These are phyloP conservation scores for Trichonephila clavipes DNA, from an alignment of 1,140 invertebrate genomes.

Conservation along the genomic window DNA sequence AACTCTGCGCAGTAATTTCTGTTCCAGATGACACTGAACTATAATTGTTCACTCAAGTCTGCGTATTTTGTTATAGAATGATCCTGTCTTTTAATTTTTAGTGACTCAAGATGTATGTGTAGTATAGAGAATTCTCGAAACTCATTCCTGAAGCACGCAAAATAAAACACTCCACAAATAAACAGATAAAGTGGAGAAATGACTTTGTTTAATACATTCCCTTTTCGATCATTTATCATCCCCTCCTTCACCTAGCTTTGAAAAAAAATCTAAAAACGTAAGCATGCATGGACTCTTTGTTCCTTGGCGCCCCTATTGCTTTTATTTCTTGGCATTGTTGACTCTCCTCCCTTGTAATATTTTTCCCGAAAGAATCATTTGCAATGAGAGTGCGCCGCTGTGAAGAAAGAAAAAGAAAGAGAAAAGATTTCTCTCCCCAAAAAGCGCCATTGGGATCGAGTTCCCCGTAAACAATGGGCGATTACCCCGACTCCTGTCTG, in stretches of 20 bases:
- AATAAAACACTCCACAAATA: too few relatives aligned
- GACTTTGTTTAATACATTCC: neutral
- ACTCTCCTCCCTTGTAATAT: neutral
- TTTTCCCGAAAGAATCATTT: neutral
- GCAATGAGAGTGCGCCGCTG: neutral
- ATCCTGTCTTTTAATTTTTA: too few relatives aligned
- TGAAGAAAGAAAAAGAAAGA: neutral
- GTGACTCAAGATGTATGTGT: too few relatives aligned
- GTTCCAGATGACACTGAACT: too few relatives aligned
- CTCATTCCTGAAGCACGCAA: too few relatives aligned
- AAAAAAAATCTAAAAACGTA: too few relatives aligned
- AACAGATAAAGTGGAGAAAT: neutral
- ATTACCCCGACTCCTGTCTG: constrained; percentile 24
- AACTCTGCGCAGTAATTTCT: too few relatives aligned
- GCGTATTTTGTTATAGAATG: too few relatives aligned
- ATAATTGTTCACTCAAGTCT: too few relatives aligned
- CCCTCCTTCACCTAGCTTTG: too few relatives aligned
- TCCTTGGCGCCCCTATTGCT: neutral
- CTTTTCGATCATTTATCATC: too few relatives aligned
- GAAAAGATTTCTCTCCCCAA: neutral
- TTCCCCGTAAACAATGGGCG: constrained; percentile 43
- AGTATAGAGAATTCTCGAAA: too few relatives aligned
- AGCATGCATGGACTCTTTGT: neutral
- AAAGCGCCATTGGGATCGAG: constrained; percentile 11
- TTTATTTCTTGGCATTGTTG: constrained; percentile 28